These are phyloP conservation scores for Parasteatoda tepidariorum DNA, from an alignment of 1,140 invertebrate genomes.

Conservation along the genomic window DNA sequence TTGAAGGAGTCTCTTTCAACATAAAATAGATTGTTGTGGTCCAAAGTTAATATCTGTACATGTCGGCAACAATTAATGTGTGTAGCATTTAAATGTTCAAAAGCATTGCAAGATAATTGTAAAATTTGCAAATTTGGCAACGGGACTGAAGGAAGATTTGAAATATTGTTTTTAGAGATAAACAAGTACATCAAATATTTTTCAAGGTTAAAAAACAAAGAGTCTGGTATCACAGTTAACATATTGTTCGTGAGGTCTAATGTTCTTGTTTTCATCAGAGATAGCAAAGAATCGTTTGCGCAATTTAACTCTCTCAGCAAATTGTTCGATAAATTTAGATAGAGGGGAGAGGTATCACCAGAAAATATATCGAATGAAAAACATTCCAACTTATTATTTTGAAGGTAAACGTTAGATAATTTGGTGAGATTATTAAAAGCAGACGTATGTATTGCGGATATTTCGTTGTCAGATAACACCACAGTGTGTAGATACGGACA, in stretches of 20 bases:
- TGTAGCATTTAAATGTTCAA: conserved; percentile 68
- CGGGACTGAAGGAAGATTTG: conserved; percentile 1
- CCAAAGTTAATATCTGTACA: conserved; percentile 66
- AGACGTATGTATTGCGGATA: conserved; percentile 68
- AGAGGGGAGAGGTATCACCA: conserved; percentile 19
- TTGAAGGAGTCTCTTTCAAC: background rate
- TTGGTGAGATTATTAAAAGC: conserved; percentile 79
- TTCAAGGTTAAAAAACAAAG: conserved; percentile 83
- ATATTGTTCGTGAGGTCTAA: conserved; percentile 88
- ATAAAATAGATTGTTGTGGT: conserved; percentile 74
- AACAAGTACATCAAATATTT: conserved; percentile 83
- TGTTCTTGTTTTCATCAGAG: conserved; percentile 66
- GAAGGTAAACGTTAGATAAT: conserved; percentile 78
- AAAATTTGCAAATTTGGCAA: conserved; percentile 65
- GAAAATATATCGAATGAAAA: conserved; percentile 82
- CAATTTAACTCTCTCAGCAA: conserved; percentile 2
- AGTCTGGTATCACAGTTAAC: conserved; percentile 81
- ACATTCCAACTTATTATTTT: conserved; percentile 76
- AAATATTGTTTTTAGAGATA: conserved; percentile 80
- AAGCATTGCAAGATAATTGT: conserved; percentile 74
- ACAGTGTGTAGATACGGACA: conserved; percentile 78
- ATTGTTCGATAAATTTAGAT: conserved; percentile 56
- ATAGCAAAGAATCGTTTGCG: background rate
- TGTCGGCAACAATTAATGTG: conserved; percentile 65
- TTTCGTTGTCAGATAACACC: conserved; percentile 72